Evolutionary conservation across 1,140 invertebrate species (phyloP), one percentile per base, ranked within the genome.

Genomic region (Aphelenchoides fujianensis): DNA sequence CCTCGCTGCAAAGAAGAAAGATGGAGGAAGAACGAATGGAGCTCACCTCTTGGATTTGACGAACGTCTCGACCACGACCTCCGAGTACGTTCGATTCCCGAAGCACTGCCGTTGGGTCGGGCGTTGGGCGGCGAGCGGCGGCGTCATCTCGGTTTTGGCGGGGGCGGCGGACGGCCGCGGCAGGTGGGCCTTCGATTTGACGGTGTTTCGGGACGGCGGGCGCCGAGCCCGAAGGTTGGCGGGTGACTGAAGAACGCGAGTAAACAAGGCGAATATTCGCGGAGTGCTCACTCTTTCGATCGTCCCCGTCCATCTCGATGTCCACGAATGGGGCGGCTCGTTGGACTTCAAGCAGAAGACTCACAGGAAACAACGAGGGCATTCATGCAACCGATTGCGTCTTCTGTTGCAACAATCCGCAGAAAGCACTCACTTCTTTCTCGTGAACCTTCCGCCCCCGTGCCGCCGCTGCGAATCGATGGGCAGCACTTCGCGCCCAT

Each of bases 51-150:
- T 55, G 12, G 62, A 23, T 34, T 79, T 67, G 9, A 48, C 23
- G 41, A 76, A 69, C 9, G 69, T 80, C 41, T 79, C 77, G 19
- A 79, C 71, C 1, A 80, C 78, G 12, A 79, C 77, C 69, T 79
- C 77, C 1, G 77, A 78, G 52, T 79, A 78, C 2, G 68, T 78
- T 31, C 76, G 67, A n/a, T 37, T 32, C 3, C 76, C 76, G 31
- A 73, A 32, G 32, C 71, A 73, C 57, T 70, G 66, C 31, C 41
- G 16, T 57, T 69, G 68, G 16, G 68, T 69, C 31, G 68, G 68
- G n/a, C 68, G 61, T 59, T 28, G 16, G 16, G 64, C n/a, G 3
- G 16, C 3, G 19, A 30, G 32, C 27, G 64, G 64, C 53, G 66
- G 53, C n/a, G 64, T n/a, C 53, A 23, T 62, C 19, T 19, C 16